Evolutionary conservation across 2,888 invertebrate species (phyloP), one percentile per base, ranked within the genome.

Genomic region (Pammene aurita): DNA sequence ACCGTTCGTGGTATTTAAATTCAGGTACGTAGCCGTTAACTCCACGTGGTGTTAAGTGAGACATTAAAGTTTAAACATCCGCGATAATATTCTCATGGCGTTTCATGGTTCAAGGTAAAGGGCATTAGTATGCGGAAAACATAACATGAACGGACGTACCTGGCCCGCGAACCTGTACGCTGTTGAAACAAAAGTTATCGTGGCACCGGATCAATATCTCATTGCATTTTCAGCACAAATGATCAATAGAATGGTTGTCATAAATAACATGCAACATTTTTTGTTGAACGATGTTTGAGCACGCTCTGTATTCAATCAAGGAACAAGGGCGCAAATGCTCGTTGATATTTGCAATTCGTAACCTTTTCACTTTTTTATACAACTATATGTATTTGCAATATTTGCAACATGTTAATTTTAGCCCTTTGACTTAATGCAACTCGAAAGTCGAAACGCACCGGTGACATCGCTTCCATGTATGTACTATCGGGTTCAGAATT

Each of bases 41-140:
- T 44, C 13, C 73, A 72, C 72, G 72, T 73, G 72, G 71, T 71
- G 71, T 69, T 63, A 67, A 60, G 50, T 42, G 63, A 70, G 48
- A 62, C 66, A 42, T 57, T 48, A 48, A 67, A 44, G 14, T 76
- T 73, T 73, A 68, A 72, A 66, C 75, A 71, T 74, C 74, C 75
- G 75, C 55, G 54, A 64, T 75, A 71, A 74, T 46, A 67, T 73
- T 70, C 61, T 68, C 66, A 67, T 70, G 71, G 55, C 64, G 72
- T 72, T 70, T 60, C 52, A 38, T 46, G 69, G 76, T 82, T 86
- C 86, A 89, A 89, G 88, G 88, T 78, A 78, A 84, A 62, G 80
- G 79, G 76, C 80, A 89, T 90, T 88, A 82, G 83, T 90, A 90
- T 90, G 88, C 89, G 82, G 83, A 83, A 82, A 80, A 80, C 82